Conservation (phyloP, 2,113 vertebrate genomes). For the Vombatus ursinus region DNA sequence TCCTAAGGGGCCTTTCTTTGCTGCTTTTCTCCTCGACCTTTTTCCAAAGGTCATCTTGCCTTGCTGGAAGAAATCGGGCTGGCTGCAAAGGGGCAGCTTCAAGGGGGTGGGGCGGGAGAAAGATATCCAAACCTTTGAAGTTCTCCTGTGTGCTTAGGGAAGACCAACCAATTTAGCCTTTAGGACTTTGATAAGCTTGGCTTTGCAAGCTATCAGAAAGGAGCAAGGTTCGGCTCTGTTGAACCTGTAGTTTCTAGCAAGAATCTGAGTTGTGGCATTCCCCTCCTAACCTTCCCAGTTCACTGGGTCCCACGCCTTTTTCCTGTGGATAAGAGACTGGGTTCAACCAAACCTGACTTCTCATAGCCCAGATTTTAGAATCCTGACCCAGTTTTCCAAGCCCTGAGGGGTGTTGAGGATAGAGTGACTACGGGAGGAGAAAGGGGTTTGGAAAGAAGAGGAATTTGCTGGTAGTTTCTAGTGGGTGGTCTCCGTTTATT, state of each 20-base stretch:
- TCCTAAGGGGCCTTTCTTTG: conserved; percentile 34
- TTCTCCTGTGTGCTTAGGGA: background rate
- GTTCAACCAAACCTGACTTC: conserved; percentile 24
- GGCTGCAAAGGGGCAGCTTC: conserved; percentile 11
- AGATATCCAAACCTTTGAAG: background rate
- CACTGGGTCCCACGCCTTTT: conserved; percentile 39
- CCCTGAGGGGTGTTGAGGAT: background rate
- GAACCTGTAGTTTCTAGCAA: conserved; percentile 57
- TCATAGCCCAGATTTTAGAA: conserved; percentile 69
- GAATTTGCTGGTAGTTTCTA: conserved; percentile 36
- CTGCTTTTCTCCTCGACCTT: conserved; percentile 39
- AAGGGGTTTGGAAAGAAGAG: conserved; percentile 27
- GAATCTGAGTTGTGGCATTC: conserved; percentile 42
- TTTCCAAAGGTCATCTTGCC: conserved; percentile 65
- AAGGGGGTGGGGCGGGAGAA: conserved; percentile 58
- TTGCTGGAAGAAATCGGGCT: conserved; percentile 23
- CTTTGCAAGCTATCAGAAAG: background rate
- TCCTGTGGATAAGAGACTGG: conserved; percentile 59
- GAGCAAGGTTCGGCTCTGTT: conserved; percentile 35
- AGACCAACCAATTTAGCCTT: background rate
- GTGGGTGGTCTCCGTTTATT: conserved; percentile 51
- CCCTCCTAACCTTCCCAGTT: background rate
- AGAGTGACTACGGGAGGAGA: background rate
- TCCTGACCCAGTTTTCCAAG: conserved; percentile 71
- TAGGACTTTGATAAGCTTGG: background rate